phyloP scores from a whole-genome alignment of 92 coral and sea anemone species.

The Palythoa grandis region DNA sequence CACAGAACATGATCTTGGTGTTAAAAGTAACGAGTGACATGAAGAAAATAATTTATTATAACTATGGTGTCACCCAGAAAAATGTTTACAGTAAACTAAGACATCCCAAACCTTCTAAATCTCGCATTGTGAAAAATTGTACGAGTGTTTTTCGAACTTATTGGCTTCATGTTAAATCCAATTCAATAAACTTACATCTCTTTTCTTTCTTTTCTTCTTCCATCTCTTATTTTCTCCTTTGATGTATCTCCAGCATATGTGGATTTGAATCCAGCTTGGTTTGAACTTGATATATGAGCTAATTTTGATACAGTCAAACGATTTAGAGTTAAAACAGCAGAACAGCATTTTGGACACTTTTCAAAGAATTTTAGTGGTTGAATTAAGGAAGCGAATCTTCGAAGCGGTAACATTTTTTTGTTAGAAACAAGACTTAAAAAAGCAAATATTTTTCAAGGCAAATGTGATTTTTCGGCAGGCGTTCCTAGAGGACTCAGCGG shows the following conservation, averaged over 20 bases:
- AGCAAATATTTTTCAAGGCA: background rate
- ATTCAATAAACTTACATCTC: constrained; percentile 62
- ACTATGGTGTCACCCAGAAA: too few relatives aligned
- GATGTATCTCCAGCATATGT: background rate
- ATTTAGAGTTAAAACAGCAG: background rate
- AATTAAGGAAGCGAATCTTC: background rate
- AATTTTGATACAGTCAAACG: background rate
- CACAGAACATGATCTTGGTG: background rate
- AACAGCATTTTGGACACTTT: background rate
- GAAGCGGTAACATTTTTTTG: constrained; percentile 1
- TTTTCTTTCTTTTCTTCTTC: constrained; percentile 65
- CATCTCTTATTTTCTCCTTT: constrained; percentile 28
- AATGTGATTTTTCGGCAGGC: constrained; percentile 22
- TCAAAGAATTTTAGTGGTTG: background rate
- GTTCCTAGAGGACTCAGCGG: constrained; percentile 37
- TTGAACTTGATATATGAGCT: background rate
- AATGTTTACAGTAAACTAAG: too few relatives aligned
- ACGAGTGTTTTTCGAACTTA: background rate
- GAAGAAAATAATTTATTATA: too few relatives aligned
- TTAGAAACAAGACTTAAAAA: background rate
- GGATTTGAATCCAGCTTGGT: background rate
- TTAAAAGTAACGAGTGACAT: background rate
- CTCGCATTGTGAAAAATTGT: too few relatives aligned
- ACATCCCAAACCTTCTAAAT: too few relatives aligned
- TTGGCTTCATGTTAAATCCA: background rate